Percentiles rank a stretch among this genome's conserved stretches.
Evolutionary conservation across 92 coral and sea anemone genomes (phyloP).

Genomic region (Phenganax marumi): DNA sequence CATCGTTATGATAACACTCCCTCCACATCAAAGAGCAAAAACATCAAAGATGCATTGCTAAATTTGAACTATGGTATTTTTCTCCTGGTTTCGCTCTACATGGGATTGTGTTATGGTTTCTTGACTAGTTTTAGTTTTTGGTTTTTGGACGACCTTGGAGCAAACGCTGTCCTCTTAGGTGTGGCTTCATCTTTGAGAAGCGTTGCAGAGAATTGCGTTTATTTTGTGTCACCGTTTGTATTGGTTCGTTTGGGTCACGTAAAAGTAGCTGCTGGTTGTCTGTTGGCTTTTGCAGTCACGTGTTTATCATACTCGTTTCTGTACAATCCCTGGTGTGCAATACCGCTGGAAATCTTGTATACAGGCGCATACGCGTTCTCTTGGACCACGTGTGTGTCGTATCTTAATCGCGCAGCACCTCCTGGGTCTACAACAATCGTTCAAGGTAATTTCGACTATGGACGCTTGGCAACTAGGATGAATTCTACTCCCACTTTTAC

Average conservation of each 20-base stretch:
- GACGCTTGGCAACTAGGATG: too few species aligned
- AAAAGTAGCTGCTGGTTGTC: slow-evolving; percentile 49
- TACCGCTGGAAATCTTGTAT: slow-evolving; percentile 59
- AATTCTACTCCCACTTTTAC: too few species aligned
- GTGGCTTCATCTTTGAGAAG: slow-evolving; percentile 64
- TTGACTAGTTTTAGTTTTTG: slow-evolving; percentile 67
- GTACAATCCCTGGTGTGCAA: slow-evolving; percentile 55
- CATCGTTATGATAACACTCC: slow-evolving; percentile 45
- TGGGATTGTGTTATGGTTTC: slow-evolving; percentile 59
- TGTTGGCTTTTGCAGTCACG: slow-evolving; percentile 54
- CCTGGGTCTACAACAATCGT: slow-evolving; percentile 49
- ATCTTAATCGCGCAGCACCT: slow-evolving; percentile 39
- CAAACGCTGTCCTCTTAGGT: slow-evolving; percentile 59
- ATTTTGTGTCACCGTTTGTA: slow-evolving; percentile 52
- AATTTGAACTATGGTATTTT: slow-evolving; percentile 53
- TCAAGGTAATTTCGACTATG: slow-evolving; percentile 46
- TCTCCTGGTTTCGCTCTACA: slow-evolving; percentile 49
- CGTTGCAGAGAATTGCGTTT: slow-evolving; percentile 53
- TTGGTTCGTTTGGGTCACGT: slow-evolving; percentile 60
- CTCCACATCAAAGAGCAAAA: slow-evolving; percentile 29
- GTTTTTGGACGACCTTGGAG: slow-evolving; percentile 73
- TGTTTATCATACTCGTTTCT: slow-evolving; percentile 58
- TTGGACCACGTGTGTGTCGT: slow-evolving; percentile 69
- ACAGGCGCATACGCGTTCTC: slow-evolving; percentile 63
- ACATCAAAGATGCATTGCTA: slow-evolving; percentile 46